phyloP scores from a whole-genome alignment of 37 sponge, comb jelly and placozoan species.

The Crambe crambe region DNA sequence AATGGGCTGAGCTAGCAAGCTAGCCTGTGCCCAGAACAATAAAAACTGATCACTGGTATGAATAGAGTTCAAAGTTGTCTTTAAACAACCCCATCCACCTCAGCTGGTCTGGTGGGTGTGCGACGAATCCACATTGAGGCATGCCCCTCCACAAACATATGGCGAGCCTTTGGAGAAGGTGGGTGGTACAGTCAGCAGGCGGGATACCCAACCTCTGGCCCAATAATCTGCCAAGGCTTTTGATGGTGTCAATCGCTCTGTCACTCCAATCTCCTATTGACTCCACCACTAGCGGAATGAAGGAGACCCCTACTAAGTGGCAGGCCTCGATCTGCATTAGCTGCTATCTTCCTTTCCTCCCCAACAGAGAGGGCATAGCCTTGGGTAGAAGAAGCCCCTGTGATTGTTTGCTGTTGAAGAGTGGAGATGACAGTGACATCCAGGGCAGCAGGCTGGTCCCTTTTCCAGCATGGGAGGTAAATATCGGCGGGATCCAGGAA shows the following conservation, averaged over 20 bases:
- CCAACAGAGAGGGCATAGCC: not conserved
- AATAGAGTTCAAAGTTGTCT: too few relatives aligned
- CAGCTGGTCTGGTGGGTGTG: too few relatives aligned
- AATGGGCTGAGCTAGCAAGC: too few relatives aligned
- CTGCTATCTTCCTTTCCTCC: not conserved
- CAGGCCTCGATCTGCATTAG: not conserved
- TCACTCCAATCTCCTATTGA: too few relatives aligned
- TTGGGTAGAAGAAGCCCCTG: not conserved
- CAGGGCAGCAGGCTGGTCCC: not conserved
- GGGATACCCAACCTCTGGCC: not conserved
- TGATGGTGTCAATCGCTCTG: constrained; percentile 4
- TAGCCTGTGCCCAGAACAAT: too few relatives aligned
- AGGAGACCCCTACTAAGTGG: not conserved
- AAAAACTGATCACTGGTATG: too few relatives aligned
- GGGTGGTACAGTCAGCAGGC: too few relatives aligned
- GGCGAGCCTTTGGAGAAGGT: too few relatives aligned
- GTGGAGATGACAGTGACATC: too few relatives aligned
- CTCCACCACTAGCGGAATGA: not conserved
- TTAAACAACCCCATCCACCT: too few relatives aligned
- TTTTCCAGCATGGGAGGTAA: not conserved
- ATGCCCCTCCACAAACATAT: too few relatives aligned
- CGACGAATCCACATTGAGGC: too few relatives aligned
- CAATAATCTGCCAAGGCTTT: not conserved
- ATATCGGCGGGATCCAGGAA: not conserved
- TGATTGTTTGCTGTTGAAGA: not conserved